Percentiles rank a stretch among this genome's conserved stretches.
These are phyloP conservation scores for Dromius quadrimaculatus DNA, from an alignment of 2,888 invertebrate genomes.

Conservation along the genomic window DNA sequence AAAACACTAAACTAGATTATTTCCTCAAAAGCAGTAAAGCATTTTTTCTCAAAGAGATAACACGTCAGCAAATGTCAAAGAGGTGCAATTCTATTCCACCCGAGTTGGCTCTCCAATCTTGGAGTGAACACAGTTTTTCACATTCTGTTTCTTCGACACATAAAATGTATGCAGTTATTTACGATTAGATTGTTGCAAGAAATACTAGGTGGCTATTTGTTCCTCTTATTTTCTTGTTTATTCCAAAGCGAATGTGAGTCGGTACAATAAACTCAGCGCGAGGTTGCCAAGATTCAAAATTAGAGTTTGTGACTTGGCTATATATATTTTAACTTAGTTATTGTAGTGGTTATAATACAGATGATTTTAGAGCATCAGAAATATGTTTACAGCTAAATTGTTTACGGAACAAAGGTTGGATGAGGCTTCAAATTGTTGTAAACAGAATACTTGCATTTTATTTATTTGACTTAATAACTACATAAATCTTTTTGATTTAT, in stretches of 20 bases:
- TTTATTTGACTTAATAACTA: constrained; percentile 1
- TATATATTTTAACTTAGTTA: constrained; percentile 12
- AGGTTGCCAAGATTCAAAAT: constrained; percentile 23
- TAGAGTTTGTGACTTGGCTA: constrained; percentile 21
- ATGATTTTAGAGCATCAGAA: not conserved
- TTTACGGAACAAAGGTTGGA: not conserved
- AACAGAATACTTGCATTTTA: constrained; percentile 17
- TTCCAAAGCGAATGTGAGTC: constrained; percentile 21
- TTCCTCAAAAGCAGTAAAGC: constrained; percentile 31
- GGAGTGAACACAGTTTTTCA: not conserved
- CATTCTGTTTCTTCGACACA: constrained; percentile 7
- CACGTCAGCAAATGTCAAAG: constrained; percentile 42
- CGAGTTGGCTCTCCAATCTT: constrained; percentile 7
- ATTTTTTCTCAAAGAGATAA: constrained; percentile 41
- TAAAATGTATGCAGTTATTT: constrained; percentile 14
- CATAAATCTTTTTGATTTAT: not conserved
- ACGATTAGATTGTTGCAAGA: constrained; percentile 11
- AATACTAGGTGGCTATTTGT: constrained; percentile 23
- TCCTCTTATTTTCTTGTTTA: constrained; percentile 21
- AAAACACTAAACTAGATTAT: constrained; percentile 29
- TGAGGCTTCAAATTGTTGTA: constrained; percentile 1
- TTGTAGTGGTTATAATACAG: constrained; percentile 10
- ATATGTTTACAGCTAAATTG: constrained; percentile 6
- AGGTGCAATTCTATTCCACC: constrained; percentile 27
- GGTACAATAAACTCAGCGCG: constrained; percentile 30